A percentile compares a stretch with the other conserved stretches of the same genome.
Conservation (phyloP, 2,797 vertebrate species). For the Hemitrygon akajei region DNA sequence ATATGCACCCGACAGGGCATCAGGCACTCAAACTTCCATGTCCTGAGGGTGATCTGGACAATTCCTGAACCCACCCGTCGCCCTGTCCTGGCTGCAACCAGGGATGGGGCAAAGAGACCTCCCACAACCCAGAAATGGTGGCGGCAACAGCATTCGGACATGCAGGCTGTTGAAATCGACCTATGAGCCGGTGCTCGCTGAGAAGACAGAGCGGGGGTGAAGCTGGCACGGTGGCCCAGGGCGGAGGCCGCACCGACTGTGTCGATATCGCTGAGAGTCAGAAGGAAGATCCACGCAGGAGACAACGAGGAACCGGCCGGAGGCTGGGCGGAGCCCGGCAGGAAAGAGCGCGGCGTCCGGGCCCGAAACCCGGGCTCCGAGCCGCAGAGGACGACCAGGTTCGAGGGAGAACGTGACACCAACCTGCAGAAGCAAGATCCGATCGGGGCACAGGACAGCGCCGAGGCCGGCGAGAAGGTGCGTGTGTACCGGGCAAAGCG, state of each 20-base stretch:
- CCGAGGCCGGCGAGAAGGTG: background rate
- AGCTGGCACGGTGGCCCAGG: background rate
- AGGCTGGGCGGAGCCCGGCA: background rate
- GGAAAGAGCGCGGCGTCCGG: background rate
- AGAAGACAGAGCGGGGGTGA: background rate
- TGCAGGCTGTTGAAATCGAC: background rate
- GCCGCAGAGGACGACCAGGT: background rate
- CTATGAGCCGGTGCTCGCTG: background rate
- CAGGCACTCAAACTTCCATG: background rate
- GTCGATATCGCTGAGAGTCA: background rate
- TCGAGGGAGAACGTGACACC: background rate
- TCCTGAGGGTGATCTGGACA: background rate
- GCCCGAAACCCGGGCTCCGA: background rate
- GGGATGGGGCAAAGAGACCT: background rate
- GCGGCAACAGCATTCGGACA: background rate
- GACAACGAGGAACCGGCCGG: background rate
- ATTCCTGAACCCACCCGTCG: background rate
- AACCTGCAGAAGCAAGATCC: background rate
- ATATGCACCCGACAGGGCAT: background rate
- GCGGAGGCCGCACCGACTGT: background rate
- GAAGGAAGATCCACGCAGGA: background rate
- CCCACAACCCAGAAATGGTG: background rate
- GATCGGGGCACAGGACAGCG: background rate
- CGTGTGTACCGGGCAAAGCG: background rate
- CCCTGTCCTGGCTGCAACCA: background rate